Evolutionary conservation across 2,113 vertebrate species (phyloP).

Genomic region (Callocephalon fimbriatum): DNA sequence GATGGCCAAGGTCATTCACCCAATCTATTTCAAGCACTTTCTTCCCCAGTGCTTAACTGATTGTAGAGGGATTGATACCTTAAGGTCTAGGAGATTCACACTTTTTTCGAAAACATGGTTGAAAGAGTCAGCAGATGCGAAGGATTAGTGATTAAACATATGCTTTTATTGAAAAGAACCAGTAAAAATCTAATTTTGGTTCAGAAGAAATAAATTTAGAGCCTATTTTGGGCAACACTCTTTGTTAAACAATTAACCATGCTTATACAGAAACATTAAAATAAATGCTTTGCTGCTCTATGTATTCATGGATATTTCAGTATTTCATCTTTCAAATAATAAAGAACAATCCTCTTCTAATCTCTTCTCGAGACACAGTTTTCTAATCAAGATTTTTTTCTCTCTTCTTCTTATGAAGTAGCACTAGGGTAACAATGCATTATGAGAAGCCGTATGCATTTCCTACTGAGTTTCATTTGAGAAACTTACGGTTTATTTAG

Average conservation of each 20-base stretch:
- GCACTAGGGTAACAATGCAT: background rate
- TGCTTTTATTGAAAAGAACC: background rate
- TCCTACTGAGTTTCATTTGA: background rate
- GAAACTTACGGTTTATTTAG: background rate
- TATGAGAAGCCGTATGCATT: background rate
- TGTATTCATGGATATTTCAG: background rate
- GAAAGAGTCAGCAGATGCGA: background rate
- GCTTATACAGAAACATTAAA: background rate
- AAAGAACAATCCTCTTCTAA: background rate
- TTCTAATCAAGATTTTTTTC: background rate
- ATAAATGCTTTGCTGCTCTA: background rate
- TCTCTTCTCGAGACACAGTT: background rate
- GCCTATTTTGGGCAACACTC: background rate
- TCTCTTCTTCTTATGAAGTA: background rate
- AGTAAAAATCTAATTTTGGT: background rate
- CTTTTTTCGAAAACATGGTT: background rate
- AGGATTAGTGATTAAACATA: background rate
- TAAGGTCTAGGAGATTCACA: background rate
- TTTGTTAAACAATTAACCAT: background rate
- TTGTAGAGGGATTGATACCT: background rate
- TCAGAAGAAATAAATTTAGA: constrained; percentile 1
- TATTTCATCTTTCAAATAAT: background rate
- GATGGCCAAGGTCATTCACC: background rate
- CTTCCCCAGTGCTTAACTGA: background rate
- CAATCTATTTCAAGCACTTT: background rate